phyloP scores from a whole-genome alignment of 2,888 invertebrate genomes.

The Dryococelus australis region DNA sequence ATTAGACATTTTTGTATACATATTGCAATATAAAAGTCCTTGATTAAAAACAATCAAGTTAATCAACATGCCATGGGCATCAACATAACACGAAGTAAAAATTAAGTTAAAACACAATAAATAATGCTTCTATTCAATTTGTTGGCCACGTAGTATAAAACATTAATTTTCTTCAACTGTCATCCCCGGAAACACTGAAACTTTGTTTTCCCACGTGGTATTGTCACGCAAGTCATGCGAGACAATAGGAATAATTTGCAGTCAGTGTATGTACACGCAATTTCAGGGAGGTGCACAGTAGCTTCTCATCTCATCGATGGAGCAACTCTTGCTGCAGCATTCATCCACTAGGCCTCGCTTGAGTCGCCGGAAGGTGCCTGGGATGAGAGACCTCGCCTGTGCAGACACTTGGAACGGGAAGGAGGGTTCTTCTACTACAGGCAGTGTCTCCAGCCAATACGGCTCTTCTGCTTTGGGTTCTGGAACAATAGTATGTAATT shows the following conservation, averaged over 20 bases:
- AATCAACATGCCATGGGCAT: not conserved
- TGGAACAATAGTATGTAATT: not conserved
- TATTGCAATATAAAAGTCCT: not conserved
- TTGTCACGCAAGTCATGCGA: not conserved
- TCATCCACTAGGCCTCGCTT: constrained; percentile 58
- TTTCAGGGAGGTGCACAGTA: constrained; percentile 20
- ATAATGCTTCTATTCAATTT: not conserved
- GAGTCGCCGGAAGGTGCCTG: constrained; percentile 51
- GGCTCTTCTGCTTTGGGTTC: constrained; percentile 21
- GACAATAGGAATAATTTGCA: not conserved
- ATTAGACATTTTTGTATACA: not conserved
- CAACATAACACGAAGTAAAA: not conserved
- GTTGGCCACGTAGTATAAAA: not conserved
- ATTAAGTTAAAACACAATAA: not conserved
- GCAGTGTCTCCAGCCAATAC: constrained; percentile 34
- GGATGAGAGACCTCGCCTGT: constrained; percentile 55
- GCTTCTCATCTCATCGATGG: constrained; percentile 43
- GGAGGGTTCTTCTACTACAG: constrained; percentile 33
- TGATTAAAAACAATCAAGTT: constrained; percentile 16
- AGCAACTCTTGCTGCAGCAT: constrained; percentile 59
- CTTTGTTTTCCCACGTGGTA: not conserved
- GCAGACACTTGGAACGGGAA: constrained; percentile 55
- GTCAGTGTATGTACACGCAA: not conserved
- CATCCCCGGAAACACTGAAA: not conserved
- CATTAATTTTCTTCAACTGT: not conserved